Base-by-base conservation (phyloP, 2,797 vertebrate species). In the Aulostomus chinensis region DNA sequence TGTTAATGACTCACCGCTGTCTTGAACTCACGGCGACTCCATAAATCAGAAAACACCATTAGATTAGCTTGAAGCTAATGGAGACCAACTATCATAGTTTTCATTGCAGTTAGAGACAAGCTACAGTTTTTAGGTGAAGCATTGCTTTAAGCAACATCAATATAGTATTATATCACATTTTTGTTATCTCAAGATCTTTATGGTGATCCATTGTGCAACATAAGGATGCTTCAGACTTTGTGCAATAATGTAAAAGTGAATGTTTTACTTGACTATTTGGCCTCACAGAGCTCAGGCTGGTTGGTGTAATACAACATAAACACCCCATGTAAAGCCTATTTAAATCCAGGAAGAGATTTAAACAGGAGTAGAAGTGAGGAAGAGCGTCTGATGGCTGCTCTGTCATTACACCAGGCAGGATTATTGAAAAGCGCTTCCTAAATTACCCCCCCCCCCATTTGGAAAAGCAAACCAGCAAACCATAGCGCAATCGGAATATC, bases 351-450 rank as follows among this genome's bases (percentile, higher is more conserved):
- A 15, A 29, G 16, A 45, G 3, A 31, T 26, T 17, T 16, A 43
- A 59, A 46, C 7, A 17, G 32, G 22, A 49, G n/a, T n/a, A n/a
- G n/a, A n/a, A n/a, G n/a, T n/a, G 29, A n/a, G 36, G 57, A 15
- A 25, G 29, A 35, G n/a, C n/a, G n/a, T n/a, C n/a, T 20, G 29
- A 40, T 35, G 29, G 10, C 36, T 32, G 16, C 25, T 17, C 30
- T 18, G 12, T 43, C 10, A 34, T 33, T 21, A 20, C 41, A 35
- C 20, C 21, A 30, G 4, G 36, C 13, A 22, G 35, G 35, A 59
- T 46, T 26, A 43, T 14, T 11, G 9, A 5, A 17, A 55, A 26
- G 34, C 16, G 3, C 14, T 16, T 47, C 31, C 29, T 21, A 11
- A 13, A 32, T 45, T 35, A 17, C 43, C 9, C n/a, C n/a, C n/a